Evolutionary conservation across 2,888 invertebrate genomes (phyloP).

Genomic region (Macrophya annulata): DNA sequence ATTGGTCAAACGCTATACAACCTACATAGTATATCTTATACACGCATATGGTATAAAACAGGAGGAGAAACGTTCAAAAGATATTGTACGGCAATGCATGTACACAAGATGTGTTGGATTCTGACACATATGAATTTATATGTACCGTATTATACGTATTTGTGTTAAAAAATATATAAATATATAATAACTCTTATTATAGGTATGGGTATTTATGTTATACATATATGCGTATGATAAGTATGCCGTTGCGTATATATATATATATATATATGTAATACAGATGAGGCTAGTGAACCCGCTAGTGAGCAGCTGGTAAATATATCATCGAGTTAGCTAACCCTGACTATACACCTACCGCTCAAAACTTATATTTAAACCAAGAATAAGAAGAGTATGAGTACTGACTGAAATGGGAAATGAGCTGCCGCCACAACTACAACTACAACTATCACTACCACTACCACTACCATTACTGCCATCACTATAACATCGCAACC

Average conservation of each 20-base stretch:
- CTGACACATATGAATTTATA: no score
- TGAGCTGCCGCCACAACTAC: background rate
- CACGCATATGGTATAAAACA: background rate
- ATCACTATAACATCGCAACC: constrained; percentile 35
- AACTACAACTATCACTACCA: background rate
- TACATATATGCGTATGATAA: background rate
- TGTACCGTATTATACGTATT: no score
- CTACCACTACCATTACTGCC: background rate
- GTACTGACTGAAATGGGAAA: constrained; percentile 49
- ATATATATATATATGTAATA: background rate
- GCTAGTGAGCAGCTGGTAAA: constrained; percentile 50
- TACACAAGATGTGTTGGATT: no score
- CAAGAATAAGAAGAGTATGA: constrained; percentile 11
- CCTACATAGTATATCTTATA: no score
- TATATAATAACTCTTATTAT: no score
- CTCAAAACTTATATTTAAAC: constrained; percentile 56
- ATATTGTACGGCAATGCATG: background rate
- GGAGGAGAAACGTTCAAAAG: background rate
- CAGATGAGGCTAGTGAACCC: constrained; percentile 51
- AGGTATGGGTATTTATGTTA: background rate
- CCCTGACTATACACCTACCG: constrained; percentile 45
- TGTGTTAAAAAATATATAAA: no score
- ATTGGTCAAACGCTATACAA: background rate
- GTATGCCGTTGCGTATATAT: background rate
- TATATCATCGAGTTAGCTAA: constrained; percentile 57